Evolutionary conservation across 1,140 invertebrate species (phyloP).

Genomic region (Cherax quadricarinatus): DNA sequence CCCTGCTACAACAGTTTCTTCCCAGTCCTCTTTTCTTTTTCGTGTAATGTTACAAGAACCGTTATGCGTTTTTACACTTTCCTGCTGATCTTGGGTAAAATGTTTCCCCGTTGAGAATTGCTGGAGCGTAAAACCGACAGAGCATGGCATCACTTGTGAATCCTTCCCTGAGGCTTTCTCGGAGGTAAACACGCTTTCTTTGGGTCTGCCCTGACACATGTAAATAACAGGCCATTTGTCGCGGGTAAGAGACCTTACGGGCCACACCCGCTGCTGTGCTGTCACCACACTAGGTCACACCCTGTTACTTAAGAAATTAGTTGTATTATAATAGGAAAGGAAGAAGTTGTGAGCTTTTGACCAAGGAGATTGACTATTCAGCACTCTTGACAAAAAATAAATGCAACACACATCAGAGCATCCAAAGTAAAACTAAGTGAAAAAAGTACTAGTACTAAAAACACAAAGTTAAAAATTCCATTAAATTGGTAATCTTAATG

Average conservation of each 20-base stretch:
- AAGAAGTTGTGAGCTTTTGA: no score
- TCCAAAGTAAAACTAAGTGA: no score
- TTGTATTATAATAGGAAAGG: no score
- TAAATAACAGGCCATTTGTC: background rate
- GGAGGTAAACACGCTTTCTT: background rate
- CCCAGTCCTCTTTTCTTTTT: background rate
- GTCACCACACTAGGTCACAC: no score
- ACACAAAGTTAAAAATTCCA: no score
- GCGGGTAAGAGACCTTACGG: background rate
- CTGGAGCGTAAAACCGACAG: background rate
- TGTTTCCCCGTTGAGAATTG: background rate
- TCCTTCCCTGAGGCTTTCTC: background rate
- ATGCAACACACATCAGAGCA: no score
- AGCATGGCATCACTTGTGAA: background rate
- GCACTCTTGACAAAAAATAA: no score
- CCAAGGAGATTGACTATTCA: no score
- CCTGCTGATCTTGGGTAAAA: background rate
- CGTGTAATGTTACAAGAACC: background rate
- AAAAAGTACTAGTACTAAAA: no score
- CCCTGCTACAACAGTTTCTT: background rate
- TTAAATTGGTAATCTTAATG: no score
- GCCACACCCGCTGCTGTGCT: no score
- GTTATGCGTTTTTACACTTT: background rate
- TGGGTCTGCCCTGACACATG: background rate
- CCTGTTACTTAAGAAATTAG: no score